Conservation (phyloP, 1,140 invertebrate species). For the Drosophila jambulina region DNA sequence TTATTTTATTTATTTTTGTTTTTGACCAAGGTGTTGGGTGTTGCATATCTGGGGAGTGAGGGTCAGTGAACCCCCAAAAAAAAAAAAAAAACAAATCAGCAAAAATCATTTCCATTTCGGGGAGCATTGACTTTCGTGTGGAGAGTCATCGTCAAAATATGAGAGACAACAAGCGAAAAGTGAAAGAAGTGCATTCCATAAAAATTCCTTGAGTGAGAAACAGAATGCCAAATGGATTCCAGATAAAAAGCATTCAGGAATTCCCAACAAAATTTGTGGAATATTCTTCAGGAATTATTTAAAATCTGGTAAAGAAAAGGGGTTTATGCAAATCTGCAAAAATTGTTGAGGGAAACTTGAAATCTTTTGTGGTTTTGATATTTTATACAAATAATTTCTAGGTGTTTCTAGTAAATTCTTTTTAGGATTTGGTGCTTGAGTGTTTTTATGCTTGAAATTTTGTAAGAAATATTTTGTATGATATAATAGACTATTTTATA, state of each 20-base stretch:
- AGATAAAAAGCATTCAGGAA: neutral
- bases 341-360: neutral
- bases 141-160: slow-evolving; percentile 28
- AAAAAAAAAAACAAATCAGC: too few species aligned
- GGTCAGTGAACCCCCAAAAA: slow-evolving; percentile 41
- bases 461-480: too few species aligned
- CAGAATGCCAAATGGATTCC: slow-evolving; percentile 10
- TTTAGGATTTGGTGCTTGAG: neutral
- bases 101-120: slow-evolving; percentile 51
- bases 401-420: neutral
- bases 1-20: slow-evolving; percentile 29
- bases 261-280: neutral
- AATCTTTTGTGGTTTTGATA: neutral
- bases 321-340: neutral
- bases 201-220: neutral
- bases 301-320: neutral
- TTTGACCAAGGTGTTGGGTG: slow-evolving; percentile 71
- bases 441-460: too few species aligned
- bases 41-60: slow-evolving; percentile 32
- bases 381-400: neutral
- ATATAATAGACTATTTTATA: neutral
- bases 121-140: slow-evolving; percentile 38
- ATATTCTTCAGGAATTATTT: neutral
- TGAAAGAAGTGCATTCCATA: slow-evolving; percentile 35
- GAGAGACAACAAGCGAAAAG: slow-evolving; percentile 23